phyloP scores from a whole-genome alignment of 2,888 invertebrate genomes.

The Eulithis testata region DNA sequence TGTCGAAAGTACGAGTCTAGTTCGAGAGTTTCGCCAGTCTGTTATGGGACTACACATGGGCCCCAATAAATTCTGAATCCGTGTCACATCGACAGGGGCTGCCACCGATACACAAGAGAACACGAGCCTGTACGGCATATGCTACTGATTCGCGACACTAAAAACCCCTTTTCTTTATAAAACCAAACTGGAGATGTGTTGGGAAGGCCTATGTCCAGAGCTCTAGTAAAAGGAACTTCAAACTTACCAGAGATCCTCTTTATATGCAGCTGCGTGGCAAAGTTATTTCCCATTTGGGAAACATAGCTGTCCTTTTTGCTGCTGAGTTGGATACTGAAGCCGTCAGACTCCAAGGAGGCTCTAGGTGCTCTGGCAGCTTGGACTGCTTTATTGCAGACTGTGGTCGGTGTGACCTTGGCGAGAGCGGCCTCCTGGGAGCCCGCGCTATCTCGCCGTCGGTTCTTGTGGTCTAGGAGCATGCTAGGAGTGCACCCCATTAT shows the following conservation, averaged over 20 bases:
- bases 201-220: too few species aligned
- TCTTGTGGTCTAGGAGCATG: conserved; percentile 86
- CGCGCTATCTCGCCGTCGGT: conserved; percentile 82
- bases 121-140: too few species aligned
- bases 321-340: conserved; percentile 79
- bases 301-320: conserved; percentile 83
- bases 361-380: conserved; percentile 77
- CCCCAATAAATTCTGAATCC: too few species aligned
- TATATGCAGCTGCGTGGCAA: conserved; percentile 81
- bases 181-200: too few species aligned
- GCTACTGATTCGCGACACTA: too few species aligned
- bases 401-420: conserved; percentile 70
- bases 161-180: too few species aligned
- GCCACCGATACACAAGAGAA: too few species aligned
- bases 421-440: conserved; percentile 80
- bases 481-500: conserved; percentile 87
- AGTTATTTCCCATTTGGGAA: conserved; percentile 82
- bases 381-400: conserved; percentile 77
- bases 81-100: too few species aligned
- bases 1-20: too few species aligned
- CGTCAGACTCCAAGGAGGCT: conserved; percentile 79
- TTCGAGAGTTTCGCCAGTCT: too few species aligned
- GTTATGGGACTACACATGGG: too few species aligned
- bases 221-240: too few species aligned
- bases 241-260: conserved; percentile 80